These are phyloP conservation scores for Notospermus geniculatus DNA, from an alignment of 1,140 invertebrate species.

Conservation along the genomic window DNA sequence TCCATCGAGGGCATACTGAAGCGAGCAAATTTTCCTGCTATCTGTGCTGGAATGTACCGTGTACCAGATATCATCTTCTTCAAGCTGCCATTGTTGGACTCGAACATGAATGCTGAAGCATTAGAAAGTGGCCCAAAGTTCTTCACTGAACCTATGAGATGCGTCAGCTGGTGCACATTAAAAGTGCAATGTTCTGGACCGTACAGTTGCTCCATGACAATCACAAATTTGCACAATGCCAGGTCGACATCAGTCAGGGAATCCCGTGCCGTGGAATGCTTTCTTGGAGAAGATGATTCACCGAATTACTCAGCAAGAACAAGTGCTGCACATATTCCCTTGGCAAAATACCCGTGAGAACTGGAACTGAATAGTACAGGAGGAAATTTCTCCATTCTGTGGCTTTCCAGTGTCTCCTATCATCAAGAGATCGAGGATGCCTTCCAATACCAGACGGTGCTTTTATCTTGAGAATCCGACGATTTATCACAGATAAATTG, in stretches of 20 bases:
- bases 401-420: conserved; percentile 2
- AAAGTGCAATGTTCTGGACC: background rate
- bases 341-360: conserved; percentile 2
- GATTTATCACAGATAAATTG: background rate
- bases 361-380: background rate
- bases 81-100: background rate
- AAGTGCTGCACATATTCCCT: background rate
- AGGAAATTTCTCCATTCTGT: conserved; percentile 1
- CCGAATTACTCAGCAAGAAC: background rate
- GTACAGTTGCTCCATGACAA: background rate
- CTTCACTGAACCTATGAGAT: too few species aligned
- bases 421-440: background rate
- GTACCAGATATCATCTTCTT: conserved; percentile 3
- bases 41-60: background rate
- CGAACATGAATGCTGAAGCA: too few species aligned
- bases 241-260: background rate
- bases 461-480: background rate
- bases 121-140: too few species aligned
- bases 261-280: background rate
- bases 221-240: background rate
- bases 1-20: too few species aligned
- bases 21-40: background rate
- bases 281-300: background rate
- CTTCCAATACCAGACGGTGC: background rate
- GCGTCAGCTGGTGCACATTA: conserved; percentile 1